Conservation (phyloP, 2,888 invertebrate genomes). For the Augiades crinisus region DNA sequence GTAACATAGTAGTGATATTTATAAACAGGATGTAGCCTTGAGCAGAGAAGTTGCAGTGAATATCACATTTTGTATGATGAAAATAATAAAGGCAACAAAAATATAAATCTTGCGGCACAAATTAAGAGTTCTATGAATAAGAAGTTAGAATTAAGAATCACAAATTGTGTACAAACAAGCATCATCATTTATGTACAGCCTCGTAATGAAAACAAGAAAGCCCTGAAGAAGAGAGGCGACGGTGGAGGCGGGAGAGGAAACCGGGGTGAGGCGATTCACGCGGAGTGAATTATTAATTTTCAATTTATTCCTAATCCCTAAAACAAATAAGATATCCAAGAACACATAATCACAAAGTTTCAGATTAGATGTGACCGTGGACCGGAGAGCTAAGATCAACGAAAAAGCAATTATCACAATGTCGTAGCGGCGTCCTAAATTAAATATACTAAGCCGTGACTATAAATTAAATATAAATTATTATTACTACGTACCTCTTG, state of each 20-base stretch:
- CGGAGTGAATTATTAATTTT: slow-evolving; percentile 21
- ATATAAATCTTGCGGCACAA: neutral
- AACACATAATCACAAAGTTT: neutral
- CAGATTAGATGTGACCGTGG: too few species aligned
- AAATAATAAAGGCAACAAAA: neutral
- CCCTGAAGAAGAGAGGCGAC: neutral
- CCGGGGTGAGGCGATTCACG: too few species aligned
- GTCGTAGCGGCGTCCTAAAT: too few species aligned
- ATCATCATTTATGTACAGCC: slow-evolving; percentile 9
- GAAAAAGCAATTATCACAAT: too few species aligned
- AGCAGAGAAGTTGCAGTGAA: too few species aligned
- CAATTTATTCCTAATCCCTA: slow-evolving; percentile 17
- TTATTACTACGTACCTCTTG: too few species aligned
- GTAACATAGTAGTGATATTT: too few species aligned
- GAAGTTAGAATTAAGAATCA: slow-evolving; percentile 7
- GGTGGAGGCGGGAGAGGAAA: neutral
- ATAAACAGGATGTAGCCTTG: too few species aligned
- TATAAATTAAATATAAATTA: too few species aligned
- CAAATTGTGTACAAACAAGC: slow-evolving; percentile 15
- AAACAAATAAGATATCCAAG: slow-evolving; percentile 6
- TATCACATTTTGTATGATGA: neutral
- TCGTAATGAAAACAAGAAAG: neutral
- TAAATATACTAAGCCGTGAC: too few species aligned
- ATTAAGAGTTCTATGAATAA: slow-evolving; percentile 11
- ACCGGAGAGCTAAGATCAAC: too few species aligned